These are phyloP conservation scores for Corythaeola cristata DNA, from an alignment of 2,113 vertebrate species.

Conservation along the genomic window DNA sequence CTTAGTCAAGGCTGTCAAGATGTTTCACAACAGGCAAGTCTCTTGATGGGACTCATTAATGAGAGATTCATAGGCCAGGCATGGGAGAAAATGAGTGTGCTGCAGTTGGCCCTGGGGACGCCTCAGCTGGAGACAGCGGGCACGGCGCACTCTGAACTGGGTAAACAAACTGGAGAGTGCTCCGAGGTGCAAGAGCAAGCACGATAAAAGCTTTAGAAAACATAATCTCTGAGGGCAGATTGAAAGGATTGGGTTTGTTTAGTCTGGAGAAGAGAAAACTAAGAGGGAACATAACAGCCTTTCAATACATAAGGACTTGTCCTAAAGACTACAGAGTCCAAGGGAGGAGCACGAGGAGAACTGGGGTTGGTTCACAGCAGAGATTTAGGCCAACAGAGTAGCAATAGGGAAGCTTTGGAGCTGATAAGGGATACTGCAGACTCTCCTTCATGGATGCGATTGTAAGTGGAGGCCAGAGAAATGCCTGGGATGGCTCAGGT, in stretches of 20 bases:
- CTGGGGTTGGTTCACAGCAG: background rate
- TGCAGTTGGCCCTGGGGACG: background rate
- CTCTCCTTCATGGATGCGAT: background rate
- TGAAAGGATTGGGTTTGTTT: conserved; percentile 49
- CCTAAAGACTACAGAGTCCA: background rate
- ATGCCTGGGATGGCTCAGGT: background rate
- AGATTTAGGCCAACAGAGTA: background rate
- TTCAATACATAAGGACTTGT: background rate
- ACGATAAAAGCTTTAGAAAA: conserved; percentile 34
- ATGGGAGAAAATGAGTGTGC: conserved; percentile 25
- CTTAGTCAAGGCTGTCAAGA: background rate
- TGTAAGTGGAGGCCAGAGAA: background rate
- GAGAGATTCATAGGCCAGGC: background rate
- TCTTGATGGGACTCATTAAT: background rate
- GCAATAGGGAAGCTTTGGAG: background rate
- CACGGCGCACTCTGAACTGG: background rate
- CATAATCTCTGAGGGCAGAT: background rate
- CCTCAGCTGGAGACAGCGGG: background rate
- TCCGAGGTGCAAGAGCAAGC: background rate
- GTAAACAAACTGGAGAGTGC: conserved; percentile 4
- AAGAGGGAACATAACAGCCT: background rate
- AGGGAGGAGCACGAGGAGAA: background rate
- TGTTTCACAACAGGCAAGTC: conserved; percentile 27
- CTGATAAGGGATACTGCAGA: background rate
- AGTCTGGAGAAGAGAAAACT: conserved; percentile 39